Conservation (phyloP, 2,888 invertebrate species). For the Oithona nana region DNA sequence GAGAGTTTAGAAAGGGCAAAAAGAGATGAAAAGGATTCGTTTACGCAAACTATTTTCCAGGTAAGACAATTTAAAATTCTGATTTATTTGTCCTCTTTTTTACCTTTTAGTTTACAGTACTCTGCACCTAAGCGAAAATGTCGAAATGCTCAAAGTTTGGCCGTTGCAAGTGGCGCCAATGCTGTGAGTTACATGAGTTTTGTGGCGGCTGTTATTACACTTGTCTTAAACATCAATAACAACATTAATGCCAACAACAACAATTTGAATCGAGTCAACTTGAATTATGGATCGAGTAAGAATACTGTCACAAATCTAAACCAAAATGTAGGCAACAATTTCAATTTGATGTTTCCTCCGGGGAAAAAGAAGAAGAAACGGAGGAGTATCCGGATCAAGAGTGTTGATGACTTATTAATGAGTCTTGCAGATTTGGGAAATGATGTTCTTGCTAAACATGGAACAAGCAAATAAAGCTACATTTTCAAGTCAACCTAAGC, state of each 20-base stretch:
- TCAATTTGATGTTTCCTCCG: constrained; percentile 7
- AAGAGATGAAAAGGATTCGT: no score
- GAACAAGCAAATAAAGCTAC: no score
- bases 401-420: no score
- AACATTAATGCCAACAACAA: constrained; percentile 7
- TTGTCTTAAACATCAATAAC: constrained; percentile 6
- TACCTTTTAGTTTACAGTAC: neutral
- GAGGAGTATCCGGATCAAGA: no score
- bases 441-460: no score
- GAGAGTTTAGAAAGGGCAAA: no score
- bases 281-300: neutral
- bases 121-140: neutral
- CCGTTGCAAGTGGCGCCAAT: neutral
- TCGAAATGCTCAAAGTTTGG: neutral
- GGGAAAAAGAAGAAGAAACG: constrained; percentile 1
- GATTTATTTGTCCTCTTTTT: no score
- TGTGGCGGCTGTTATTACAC: constrained; percentile 1
- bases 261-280: neutral
- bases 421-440: no score
- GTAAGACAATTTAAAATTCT: no score
- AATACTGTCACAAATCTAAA: neutral
- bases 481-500: no score
- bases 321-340: constrained; percentile 7
- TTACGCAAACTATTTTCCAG: no score
- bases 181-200: constrained; percentile 6